Conservation (phyloP, 2,113 vertebrate genomes). For the Maylandia zebra region DNA sequence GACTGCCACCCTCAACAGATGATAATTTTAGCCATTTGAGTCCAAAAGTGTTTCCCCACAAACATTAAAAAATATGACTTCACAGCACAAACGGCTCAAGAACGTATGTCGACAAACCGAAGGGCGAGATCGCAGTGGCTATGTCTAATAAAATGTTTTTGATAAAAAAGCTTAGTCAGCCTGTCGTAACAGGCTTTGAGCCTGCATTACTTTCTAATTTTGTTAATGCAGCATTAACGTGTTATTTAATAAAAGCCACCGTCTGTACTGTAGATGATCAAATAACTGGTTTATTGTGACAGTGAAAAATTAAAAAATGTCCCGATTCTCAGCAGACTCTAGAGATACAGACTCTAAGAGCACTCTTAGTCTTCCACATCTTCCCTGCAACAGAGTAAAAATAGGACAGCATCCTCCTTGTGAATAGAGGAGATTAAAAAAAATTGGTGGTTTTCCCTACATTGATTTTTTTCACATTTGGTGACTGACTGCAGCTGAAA, state of each 20-base stretch:
- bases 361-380: background rate
- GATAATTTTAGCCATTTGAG: background rate
- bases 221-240: background rate
- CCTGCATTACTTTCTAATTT: background rate
- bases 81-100: background rate
- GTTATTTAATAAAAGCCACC: background rate
- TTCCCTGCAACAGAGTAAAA: background rate
- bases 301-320: background rate
- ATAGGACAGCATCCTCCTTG: background rate
- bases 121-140: background rate
- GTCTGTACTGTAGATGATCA: background rate
- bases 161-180: background rate
- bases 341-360: background rate
- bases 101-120: accelerated
- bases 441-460: background rate
- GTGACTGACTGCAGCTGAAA: background rate
- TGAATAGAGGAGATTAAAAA: background rate
- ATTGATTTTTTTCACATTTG: background rate
- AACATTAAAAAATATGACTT: background rate
- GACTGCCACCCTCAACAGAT: background rate
- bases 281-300: background rate
- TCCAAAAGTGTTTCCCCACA: background rate
- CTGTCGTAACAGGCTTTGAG: background rate
- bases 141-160: background rate
- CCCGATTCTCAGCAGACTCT: background rate